A percentile compares a stretch with the other conserved stretches of the same genome.
Conservation (phyloP, 2,888 invertebrate genomes). For the Julus scandinavius region DNA sequence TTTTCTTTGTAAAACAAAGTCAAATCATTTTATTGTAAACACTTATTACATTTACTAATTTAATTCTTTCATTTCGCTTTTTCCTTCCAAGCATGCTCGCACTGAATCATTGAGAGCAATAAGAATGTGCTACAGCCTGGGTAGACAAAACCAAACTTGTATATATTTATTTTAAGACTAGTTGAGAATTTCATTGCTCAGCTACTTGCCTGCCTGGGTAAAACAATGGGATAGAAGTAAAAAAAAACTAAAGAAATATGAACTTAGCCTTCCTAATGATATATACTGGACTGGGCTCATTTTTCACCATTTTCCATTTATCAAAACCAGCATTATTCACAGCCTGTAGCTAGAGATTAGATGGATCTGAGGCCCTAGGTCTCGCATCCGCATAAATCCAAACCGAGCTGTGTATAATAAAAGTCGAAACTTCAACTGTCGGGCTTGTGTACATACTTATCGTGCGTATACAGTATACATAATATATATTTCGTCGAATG, state of each 20-base stretch:
- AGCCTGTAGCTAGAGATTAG: slow-evolving; percentile 18
- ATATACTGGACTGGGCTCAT: slow-evolving; percentile 8
- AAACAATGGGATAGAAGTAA: neutral
- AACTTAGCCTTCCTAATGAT: neutral
- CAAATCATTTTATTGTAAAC: neutral
- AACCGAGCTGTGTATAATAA: neutral
- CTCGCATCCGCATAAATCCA: neutral
- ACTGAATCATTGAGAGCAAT: neutral
- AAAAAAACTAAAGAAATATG: neutral
- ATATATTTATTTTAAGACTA: neutral
- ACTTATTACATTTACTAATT: neutral
- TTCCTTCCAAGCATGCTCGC: neutral
- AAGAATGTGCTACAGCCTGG: neutral
- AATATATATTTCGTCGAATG: slow-evolving; percentile 18
- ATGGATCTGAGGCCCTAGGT: neutral
- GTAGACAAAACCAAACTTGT: neutral
- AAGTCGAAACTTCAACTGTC: neutral
- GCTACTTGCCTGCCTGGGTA: slow-evolving; percentile 18
- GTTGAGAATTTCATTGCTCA: neutral
- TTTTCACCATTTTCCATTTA: slow-evolving; percentile 18
- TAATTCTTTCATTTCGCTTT: neutral
- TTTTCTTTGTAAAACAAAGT: no score
- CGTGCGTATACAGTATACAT: neutral
- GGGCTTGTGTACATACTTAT: slow-evolving; percentile 11
- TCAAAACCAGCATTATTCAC: slow-evolving; percentile 18